Percentiles rank a stretch among this genome's conserved stretches.
These are phyloP conservation scores for Typhlichthys eigenmanni DNA, from an alignment of 2,797 vertebrate genomes.

Conservation along the genomic window DNA sequence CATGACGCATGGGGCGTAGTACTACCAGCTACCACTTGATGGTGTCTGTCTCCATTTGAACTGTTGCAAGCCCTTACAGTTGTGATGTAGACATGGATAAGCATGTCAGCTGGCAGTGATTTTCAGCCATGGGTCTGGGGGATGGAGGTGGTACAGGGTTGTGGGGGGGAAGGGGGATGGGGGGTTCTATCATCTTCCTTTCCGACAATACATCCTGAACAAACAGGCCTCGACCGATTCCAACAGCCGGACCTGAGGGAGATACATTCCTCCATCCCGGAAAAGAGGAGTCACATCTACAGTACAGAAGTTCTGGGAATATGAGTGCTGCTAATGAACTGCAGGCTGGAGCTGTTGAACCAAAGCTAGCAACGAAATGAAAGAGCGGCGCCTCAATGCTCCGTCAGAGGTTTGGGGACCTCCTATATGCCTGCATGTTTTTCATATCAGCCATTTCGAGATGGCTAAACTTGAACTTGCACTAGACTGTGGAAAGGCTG, in stretches of 20 bases:
- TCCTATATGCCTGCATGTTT: conserved; percentile 25
- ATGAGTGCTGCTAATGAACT: conserved; percentile 74
- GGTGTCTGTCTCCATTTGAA: conserved; percentile 22
- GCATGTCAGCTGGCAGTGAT: conserved; percentile 73
- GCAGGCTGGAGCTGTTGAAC: conserved; percentile 61
- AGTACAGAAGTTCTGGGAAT: conserved; percentile 75
- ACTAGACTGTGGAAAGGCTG: not conserved
- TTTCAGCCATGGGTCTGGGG: conserved; percentile 52
- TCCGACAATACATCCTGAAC: conserved; percentile 64
- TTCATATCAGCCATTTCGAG: conserved; percentile 26
- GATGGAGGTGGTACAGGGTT: not conserved
- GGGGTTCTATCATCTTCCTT: conserved; percentile 30
- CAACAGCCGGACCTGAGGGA: conserved; percentile 71
- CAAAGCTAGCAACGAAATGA: conserved; percentile 24
- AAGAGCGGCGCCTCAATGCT: conserved; percentile 5
- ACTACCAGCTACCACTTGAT: conserved; percentile 13
- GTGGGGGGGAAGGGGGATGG: not conserved
- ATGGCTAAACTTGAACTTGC: conserved; percentile 7
- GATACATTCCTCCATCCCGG: conserved; percentile 74
- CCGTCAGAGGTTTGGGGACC: conserved; percentile 12
- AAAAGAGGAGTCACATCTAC: conserved; percentile 75
- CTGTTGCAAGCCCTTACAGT: conserved; percentile 34
- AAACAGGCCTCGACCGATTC: conserved; percentile 67
- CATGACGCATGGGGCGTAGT: conserved; percentile 10
- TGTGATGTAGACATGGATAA: conserved; percentile 58